Conservation (phyloP, 2,888 invertebrate genomes). For the Zygogramma bicolorata region DNA sequence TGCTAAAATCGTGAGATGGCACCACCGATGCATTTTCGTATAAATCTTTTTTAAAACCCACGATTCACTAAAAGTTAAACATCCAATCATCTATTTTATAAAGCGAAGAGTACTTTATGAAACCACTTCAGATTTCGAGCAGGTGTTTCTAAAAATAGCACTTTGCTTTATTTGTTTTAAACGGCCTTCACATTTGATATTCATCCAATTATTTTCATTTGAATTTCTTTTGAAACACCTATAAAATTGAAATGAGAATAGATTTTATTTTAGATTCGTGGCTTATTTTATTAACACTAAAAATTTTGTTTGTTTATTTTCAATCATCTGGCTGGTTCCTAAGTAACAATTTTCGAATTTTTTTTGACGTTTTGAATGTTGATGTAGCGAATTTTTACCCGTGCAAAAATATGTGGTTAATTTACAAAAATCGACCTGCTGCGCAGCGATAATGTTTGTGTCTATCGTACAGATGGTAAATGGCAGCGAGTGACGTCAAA, state of each 20-base stretch:
- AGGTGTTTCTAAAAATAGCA: constrained; percentile 47
- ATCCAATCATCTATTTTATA: constrained; percentile 26
- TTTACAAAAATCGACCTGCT: constrained; percentile 1
- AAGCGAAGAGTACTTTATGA: constrained; percentile 38
- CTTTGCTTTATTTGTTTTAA: constrained; percentile 46
- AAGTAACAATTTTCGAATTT: background rate
- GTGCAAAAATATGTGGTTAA: background rate
- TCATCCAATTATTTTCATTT: constrained; percentile 46
- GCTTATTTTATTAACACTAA: constrained; percentile 20
- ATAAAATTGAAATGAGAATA: constrained; percentile 32
- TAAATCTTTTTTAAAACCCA: constrained; percentile 19
- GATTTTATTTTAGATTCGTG: constrained; percentile 25
- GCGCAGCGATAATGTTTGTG: background rate
- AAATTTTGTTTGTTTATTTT: constrained; percentile 11
- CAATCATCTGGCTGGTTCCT: constrained; percentile 1
- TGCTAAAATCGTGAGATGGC: constrained; percentile 15
- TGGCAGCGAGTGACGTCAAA: background rate
- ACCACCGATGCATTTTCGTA: constrained; percentile 6
- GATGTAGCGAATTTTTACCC: background rate
- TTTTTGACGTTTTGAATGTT: constrained; percentile 1
- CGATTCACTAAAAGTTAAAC: constrained; percentile 21
- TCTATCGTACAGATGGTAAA: background rate
- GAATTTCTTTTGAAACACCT: constrained; percentile 32
- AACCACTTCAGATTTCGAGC: constrained; percentile 44
- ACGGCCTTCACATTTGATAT: constrained; percentile 45